phyloP scores from a whole-genome alignment of 2,797 vertebrate species.

The Myiothlypis chrysogaster region DNA sequence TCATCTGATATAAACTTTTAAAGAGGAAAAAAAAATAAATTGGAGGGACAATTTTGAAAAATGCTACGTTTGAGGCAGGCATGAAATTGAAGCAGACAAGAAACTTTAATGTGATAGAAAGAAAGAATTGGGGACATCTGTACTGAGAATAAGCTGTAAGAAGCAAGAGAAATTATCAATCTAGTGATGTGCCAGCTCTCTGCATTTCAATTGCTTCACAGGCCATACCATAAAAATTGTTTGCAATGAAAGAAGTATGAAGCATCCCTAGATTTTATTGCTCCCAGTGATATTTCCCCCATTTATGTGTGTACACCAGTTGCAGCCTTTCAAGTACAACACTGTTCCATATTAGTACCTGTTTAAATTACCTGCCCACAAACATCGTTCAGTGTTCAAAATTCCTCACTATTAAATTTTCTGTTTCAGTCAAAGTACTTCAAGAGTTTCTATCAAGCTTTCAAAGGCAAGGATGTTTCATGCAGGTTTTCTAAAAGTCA shows the following conservation, averaged over 20 bases:
- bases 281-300: constrained; percentile 44
- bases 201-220: constrained; percentile 62
- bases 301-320: neutral
- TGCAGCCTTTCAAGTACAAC: constrained; percentile 41
- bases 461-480: constrained; percentile 37
- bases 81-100: constrained; percentile 62
- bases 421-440: constrained; percentile 39
- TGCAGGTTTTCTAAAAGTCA: neutral
- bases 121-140: constrained; percentile 63
- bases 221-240: constrained; percentile 36
- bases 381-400: neutral
- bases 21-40: neutral
- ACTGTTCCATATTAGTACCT: constrained; percentile 6
- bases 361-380: constrained; percentile 37
- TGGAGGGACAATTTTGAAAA: constrained; percentile 31
- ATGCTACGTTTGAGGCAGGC: constrained; percentile 20
- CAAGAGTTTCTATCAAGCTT: constrained; percentile 2
- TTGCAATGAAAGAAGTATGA: constrained; percentile 53
- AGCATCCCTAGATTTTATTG: constrained; percentile 41
- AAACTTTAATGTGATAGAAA: constrained; percentile 59
- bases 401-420: constrained; percentile 39
- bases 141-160: constrained; percentile 52
- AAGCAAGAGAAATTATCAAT: constrained; percentile 63
- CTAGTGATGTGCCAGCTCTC: constrained; percentile 61
- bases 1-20: constrained; percentile 37